These are phyloP conservation scores for Orthosia gracilis DNA, from an alignment of 2,888 invertebrate genomes.

Conservation along the genomic window DNA sequence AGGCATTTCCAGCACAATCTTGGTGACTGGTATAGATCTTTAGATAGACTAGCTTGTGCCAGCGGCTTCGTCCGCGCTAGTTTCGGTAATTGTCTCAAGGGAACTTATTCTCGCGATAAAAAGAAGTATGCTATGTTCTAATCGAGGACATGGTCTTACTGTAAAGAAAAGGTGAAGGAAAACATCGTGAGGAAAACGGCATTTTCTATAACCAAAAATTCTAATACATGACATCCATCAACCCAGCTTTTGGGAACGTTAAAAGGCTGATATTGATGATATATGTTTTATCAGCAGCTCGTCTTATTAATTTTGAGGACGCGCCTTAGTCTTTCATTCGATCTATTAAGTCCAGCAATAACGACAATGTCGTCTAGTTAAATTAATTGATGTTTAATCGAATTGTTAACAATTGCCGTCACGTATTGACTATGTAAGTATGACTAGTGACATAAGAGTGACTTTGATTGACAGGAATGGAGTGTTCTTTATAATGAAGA, in stretches of 20 bases:
- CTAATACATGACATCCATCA: too few species aligned
- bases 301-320: neutral
- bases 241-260: too few species aligned
- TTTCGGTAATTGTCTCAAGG: too few species aligned
- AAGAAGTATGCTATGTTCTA: too few species aligned
- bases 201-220: too few species aligned
- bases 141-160: too few species aligned
- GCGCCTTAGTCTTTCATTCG: neutral
- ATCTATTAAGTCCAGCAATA: conserved; percentile 28
- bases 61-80: too few species aligned
- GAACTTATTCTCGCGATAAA: too few species aligned
- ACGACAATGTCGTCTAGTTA: conserved; percentile 14
- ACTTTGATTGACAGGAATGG: conserved; percentile 7
- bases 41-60: too few species aligned
- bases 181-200: too few species aligned
- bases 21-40: neutral
- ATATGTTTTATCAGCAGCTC: neutral
- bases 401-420: conserved; percentile 26
- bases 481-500: neutral
- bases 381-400: conserved; percentile 21
- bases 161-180: too few species aligned
- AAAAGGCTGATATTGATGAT: too few species aligned
- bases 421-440: neutral
- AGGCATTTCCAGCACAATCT: neutral
- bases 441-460: neutral